Evolutionary conservation across 2,888 invertebrate genomes (phyloP).

Genomic region (Phengaris alcon): DNA sequence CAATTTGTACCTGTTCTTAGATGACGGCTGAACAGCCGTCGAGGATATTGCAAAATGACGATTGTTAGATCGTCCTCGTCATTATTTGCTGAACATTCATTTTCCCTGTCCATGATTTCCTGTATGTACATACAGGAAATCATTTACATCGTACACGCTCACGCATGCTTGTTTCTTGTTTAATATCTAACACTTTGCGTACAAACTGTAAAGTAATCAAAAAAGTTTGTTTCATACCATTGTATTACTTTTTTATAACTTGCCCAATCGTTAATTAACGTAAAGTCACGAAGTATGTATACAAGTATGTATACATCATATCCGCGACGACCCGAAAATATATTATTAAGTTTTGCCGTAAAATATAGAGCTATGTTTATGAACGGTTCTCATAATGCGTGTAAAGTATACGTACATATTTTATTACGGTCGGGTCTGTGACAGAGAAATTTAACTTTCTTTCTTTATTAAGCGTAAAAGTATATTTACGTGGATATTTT

Average conservation of each 20-base stretch:
- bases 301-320: not conserved
- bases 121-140: not conserved
- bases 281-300: not conserved
- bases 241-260: not conserved
- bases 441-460: conserved; percentile 6
- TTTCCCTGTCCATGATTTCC: not conserved
- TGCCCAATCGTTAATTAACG: not conserved
- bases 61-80: too few relatives aligned
- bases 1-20: too few relatives aligned
- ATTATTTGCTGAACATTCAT: not conserved
- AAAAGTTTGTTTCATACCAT: conserved; percentile 8
- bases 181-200: not conserved
- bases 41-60: too few relatives aligned
- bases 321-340: conserved; percentile 1
- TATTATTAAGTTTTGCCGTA: conserved; percentile 18
- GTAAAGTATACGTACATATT: conserved; percentile 22
- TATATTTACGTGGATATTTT: not conserved
- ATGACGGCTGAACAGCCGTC: too few relatives aligned
- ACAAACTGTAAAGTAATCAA: not conserved
- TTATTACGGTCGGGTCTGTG: conserved; percentile 15
- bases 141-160: not conserved
- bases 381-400: conserved; percentile 17
- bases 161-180: not conserved
- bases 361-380: conserved; percentile 12
- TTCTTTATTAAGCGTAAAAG: not conserved